Percentiles rank a stretch among this genome's conserved stretches.
Conservation (phyloP, 2,113 vertebrate species). For the Marmota monax region DNA sequence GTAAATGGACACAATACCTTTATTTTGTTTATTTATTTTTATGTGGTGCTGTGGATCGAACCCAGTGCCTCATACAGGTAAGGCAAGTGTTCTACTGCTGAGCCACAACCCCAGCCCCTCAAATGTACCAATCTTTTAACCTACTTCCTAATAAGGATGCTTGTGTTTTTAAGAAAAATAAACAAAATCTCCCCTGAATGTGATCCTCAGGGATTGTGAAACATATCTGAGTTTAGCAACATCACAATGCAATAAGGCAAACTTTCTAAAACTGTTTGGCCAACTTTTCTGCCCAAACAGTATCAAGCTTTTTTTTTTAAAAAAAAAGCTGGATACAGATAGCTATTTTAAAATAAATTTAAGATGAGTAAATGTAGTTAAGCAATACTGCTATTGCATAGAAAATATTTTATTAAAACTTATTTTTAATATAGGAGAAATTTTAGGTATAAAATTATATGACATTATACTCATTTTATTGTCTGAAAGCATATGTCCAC, state of each 20-base stretch:
- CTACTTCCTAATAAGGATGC: slow-evolving; percentile 88
- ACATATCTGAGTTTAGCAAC: slow-evolving; percentile 73
- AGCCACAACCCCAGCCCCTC: slow-evolving; percentile 46
- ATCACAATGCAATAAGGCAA: slow-evolving; percentile 54
- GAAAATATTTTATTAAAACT: slow-evolving; percentile 30
- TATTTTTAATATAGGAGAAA: slow-evolving; percentile 26
- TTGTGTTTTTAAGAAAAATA: slow-evolving; percentile 85
- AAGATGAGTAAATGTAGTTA: not conserved
- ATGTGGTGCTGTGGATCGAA: too few species aligned
- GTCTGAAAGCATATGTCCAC: slow-evolving; percentile 25
- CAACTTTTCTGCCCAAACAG: slow-evolving; percentile 56
- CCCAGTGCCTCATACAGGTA: too few species aligned
- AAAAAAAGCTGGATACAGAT: slow-evolving; percentile 2
- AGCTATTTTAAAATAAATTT: slow-evolving; percentile 53
- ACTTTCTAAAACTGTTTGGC: slow-evolving; percentile 53
- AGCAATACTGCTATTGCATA: not conserved
- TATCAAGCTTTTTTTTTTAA: not conserved
- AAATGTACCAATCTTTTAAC: slow-evolving; percentile 88
- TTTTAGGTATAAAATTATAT: slow-evolving; percentile 5
- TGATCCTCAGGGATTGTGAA: slow-evolving; percentile 78
- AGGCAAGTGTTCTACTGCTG: too few species aligned
- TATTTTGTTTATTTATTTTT: too few species aligned
- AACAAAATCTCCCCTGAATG: slow-evolving; percentile 74
- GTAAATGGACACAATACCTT: too few species aligned
- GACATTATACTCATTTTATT: slow-evolving; percentile 2